These are phyloP conservation scores for Embidobia sp. DNA, from an alignment of 2,888 invertebrate genomes.

Conservation along the genomic window DNA sequence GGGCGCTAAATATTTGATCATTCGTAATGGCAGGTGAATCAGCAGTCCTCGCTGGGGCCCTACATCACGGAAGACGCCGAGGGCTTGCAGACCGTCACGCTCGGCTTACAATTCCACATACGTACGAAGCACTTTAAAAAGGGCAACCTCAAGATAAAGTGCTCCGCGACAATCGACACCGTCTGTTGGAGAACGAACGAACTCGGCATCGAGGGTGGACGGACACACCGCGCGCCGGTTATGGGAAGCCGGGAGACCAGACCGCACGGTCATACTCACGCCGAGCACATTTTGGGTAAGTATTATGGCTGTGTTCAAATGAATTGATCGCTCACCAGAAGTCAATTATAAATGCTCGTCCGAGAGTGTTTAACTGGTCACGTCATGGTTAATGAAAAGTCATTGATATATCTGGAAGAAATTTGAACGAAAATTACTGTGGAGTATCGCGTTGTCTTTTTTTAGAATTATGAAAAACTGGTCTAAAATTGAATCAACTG, in stretches of 20 bases:
- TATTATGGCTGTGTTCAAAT: too few relatives aligned
- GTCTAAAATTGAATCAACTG: too few relatives aligned
- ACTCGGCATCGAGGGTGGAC: slow-evolving; percentile 91
- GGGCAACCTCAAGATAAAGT: slow-evolving; percentile 94
- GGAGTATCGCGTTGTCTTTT: too few relatives aligned
- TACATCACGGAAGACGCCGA: slow-evolving; percentile 83
- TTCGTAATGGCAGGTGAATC: slow-evolving; percentile 78
- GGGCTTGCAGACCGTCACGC: slow-evolving; percentile 89
- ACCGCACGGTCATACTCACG: slow-evolving; percentile 84
- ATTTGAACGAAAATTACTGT: too few relatives aligned
- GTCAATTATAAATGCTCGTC: too few relatives aligned
- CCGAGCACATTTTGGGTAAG: slow-evolving; percentile 88
- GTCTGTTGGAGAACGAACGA: slow-evolving; percentile 94
- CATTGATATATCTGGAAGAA: too few relatives aligned
- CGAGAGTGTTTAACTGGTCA: too few relatives aligned
- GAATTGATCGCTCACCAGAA: too few relatives aligned
- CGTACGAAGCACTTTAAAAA: slow-evolving; percentile 90
- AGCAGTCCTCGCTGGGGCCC: slow-evolving; percentile 82
- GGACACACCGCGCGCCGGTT: slow-evolving; percentile 86
- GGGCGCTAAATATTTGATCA: slow-evolving; percentile 49
- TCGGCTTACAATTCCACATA: slow-evolving; percentile 91
- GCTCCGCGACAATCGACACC: slow-evolving; percentile 92
- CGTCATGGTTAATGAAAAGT: too few relatives aligned
- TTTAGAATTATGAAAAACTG: too few relatives aligned
- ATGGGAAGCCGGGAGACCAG: slow-evolving; percentile 89